Evolutionary conservation across 2,888 invertebrate genomes (phyloP), one percentile per base, ranked within the genome.

Genomic region (Pterobdella sp.): DNA sequence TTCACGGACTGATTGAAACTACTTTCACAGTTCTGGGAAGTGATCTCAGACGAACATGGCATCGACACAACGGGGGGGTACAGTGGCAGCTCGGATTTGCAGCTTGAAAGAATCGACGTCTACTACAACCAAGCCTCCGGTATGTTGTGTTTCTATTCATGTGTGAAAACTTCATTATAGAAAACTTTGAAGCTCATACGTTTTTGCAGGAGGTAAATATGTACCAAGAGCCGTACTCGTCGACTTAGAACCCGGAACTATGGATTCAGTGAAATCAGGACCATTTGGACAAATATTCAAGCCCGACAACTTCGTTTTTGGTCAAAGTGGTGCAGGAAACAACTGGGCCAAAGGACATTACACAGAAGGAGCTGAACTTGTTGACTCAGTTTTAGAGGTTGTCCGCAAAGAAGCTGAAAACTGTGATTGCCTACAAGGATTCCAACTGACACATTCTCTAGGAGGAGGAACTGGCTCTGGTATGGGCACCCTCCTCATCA

Each of bases 341-440:
- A 93, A 89, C 83, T 91, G 92, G 78, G 89, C 91, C 31, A 94
- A 94, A 85, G 94, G 94, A 94, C 81, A 81, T 75, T 81, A 81
- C 79, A 81, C 81, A 73, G 81, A 81, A 70, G 81, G 81, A 3
- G 81, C 81, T 32, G 82, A 82, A 74, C 77, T 82, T 36, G 82
- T 42, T 14, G 42, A 42, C 42, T 42, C 42, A 14, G 42, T 42
- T 7, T 18, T 42, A 42, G 42, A 42, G 7, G 42, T 42, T 7
- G 42, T 42, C 42, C 42, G 42, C 7, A 42, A 42, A 42, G 42
- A 42, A 72, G 78, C 81, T 1, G 82, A 82, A 72, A 79, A 79
- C 52, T 82, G 82, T 76, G 81, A 82, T 76, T 42, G 42, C 18
- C 42, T 42, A 18, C 42, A 42, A 42, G 42, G 42, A 14, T 42